Conservation (phyloP, 2,797 vertebrate species). For the Hypotaenidia philippensis region DNA sequence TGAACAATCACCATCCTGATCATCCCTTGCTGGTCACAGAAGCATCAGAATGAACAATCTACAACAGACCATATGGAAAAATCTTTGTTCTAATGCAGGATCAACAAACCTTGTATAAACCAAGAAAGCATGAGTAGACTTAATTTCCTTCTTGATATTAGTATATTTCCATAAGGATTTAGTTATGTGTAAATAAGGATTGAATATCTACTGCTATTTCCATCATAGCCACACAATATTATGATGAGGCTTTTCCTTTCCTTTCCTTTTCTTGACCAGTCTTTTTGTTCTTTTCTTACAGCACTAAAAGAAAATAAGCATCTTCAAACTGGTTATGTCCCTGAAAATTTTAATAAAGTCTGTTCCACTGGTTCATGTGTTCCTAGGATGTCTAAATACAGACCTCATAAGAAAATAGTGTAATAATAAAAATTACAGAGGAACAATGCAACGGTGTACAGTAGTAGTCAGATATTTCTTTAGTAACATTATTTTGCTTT, state of each 20-base stretch:
- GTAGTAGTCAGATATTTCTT: background rate
- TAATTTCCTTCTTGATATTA: background rate
- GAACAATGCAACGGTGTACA: accelerated
- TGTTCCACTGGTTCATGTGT: background rate
- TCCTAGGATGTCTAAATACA: background rate
- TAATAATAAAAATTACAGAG: background rate
- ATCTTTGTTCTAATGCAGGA: background rate
- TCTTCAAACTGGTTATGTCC: background rate
- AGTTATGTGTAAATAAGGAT: background rate
- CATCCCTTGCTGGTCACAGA: background rate
- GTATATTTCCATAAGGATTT: background rate
- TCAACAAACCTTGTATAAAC: background rate
- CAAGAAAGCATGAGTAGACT: background rate
- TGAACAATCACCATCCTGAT: background rate
- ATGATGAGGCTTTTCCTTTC: background rate
- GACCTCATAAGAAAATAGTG: background rate
- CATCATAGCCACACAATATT: background rate
- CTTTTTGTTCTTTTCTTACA: background rate
- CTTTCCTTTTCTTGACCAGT: background rate
- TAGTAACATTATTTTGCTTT: background rate
- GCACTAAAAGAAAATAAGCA: background rate
- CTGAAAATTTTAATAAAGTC: background rate
- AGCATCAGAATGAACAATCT: background rate
- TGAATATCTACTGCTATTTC: background rate
- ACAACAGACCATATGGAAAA: background rate